Percentiles rank a stretch among this genome's conserved stretches.
phyloP scores from a whole-genome alignment of 37 sponge, comb jelly and placozoan genomes.

The Axinella damicornis region DNA sequence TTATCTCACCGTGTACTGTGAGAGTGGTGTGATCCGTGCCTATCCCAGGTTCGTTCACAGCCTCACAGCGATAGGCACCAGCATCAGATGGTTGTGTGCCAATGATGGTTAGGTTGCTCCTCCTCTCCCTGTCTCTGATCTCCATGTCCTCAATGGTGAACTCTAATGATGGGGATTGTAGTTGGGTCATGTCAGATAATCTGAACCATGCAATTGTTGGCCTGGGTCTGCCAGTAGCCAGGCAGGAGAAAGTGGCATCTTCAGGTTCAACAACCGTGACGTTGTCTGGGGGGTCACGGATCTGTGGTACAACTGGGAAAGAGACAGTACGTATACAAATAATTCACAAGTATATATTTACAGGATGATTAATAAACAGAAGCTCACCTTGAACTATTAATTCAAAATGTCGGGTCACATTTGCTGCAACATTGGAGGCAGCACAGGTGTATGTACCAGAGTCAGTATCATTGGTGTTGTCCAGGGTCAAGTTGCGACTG shows the following conservation, averaged over 20 bases:
- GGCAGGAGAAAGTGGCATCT: conserved; percentile 16
- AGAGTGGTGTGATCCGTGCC: conserved; percentile 19
- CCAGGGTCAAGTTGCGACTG: neutral
- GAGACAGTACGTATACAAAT: no score
- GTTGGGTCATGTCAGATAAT: neutral
- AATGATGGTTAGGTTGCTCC: conserved; percentile 30
- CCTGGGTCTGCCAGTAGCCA: conserved; percentile 11
- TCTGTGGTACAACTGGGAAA: conserved; percentile 18
- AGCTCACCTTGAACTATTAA: conserved; percentile 44
- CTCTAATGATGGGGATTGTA: neutral
- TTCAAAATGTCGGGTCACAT: neutral
- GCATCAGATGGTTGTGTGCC: neutral
- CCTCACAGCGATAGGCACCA: conserved; percentile 55
- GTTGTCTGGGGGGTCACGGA: conserved; percentile 12
- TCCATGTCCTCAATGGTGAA: neutral
- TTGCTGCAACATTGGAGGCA: conserved; percentile 21
- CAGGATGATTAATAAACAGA: no score
- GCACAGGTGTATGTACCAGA: conserved; percentile 62
- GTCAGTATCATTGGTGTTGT: conserved; percentile 23
- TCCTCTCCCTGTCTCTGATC: conserved; percentile 15
- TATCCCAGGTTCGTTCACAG: conserved; percentile 41
- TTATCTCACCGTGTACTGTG: conserved; percentile 53
- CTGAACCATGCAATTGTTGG: conserved; percentile 37
- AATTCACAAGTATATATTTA: no score
- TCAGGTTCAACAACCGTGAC: conserved; percentile 8